Percentiles rank a stretch among this genome's conserved stretches.
Conservation (phyloP, 2,797 vertebrate genomes). For the Myoxocephalus aenaeus region DNA sequence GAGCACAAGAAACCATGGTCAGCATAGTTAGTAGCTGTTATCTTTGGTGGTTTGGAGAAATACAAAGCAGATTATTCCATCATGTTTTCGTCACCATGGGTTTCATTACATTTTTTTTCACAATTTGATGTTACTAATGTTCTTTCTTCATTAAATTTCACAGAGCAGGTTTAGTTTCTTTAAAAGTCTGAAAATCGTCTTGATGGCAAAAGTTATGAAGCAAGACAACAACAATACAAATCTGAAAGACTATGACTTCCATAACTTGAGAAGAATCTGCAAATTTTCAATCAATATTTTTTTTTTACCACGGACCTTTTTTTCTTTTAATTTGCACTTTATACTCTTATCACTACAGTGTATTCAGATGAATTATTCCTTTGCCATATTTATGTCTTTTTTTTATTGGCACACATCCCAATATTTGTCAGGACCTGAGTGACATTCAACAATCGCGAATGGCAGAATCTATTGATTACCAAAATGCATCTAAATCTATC, state of each 20-base stretch:
- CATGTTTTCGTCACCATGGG: conserved; percentile 26
- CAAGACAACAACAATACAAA: conserved; percentile 40
- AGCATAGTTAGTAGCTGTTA: conserved; percentile 25
- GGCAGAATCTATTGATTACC: conserved; percentile 95
- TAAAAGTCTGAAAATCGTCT: conserved; percentile 26
- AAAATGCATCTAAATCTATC: conserved; percentile 52
- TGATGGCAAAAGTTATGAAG: conserved; percentile 52
- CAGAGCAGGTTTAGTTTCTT: conserved; percentile 35
- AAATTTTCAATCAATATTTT: conserved; percentile 14
- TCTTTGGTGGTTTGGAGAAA: conserved; percentile 16
- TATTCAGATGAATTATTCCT: conserved; percentile 47
- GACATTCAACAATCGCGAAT: conserved; percentile 87
- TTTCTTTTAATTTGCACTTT: conserved; percentile 30
- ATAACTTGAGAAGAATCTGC: conserved; percentile 25
- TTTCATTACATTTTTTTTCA: conserved; percentile 24
- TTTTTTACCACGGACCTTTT: conserved; percentile 10
- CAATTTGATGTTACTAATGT: conserved; percentile 40
- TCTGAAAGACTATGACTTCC: conserved; percentile 1
- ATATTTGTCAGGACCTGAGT: conserved; percentile 80
- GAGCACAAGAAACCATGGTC: conserved; percentile 29
- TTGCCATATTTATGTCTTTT: conserved; percentile 60
- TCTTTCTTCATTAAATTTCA: conserved; percentile 35
- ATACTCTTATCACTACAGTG: conserved; percentile 22
- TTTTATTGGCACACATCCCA: conserved; percentile 77
- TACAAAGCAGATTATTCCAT: conserved; percentile 10